Base-by-base conservation (phyloP, 2,797 vertebrate genomes). In the Moxostoma hubbsi region DNA sequence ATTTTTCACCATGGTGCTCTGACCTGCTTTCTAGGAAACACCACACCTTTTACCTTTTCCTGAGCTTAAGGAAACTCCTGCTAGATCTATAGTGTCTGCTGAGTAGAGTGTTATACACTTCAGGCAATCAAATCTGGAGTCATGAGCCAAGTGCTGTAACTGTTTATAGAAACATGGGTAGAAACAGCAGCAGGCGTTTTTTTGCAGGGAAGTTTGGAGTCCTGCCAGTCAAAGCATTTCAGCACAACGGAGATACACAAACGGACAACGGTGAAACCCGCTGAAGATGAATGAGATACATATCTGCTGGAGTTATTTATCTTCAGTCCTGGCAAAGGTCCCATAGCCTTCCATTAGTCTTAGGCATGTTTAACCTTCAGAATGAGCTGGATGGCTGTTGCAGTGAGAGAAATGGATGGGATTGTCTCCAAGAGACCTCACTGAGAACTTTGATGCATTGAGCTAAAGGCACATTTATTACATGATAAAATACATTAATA, bases 361-460 rank as follows among this genome's bases (percentile, higher is more conserved):
- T 81, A 86, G 90, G 89, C 89, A 86, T 82, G 69, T 93, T 93
- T 94, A 92, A 94, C 92, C 92, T 92, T 92, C 89, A 93, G 86
- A 81, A 13, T 77, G 84, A 89, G 36, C 4, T 36, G 36, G 36
- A 36, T 36, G 36, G 36, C 36, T 36, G 4, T 4, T 36, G 36
- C 36, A 36, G 36, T 36, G 36, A 36, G 24, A 36, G 36, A 36
- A 36, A 36, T 36, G 36, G 36, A 36, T 36, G 36, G 36, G 36
- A 36, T 36, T 36, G 36, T 36, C 36, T 36, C 36, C 36, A 36
- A 36, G 36, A 36, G 36, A 36, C 36, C 36, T 36, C 3, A 36
- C 36, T 36, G 36, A 36, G 36, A 36, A 36, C 36, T 36, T 36
- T n/a, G 18, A 54, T 57, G 59, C 72, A 62, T 55, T 67, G 54